Evolutionary conservation across 1,140 invertebrate genomes (phyloP).

Genomic region (Babylonia areolata): DNA sequence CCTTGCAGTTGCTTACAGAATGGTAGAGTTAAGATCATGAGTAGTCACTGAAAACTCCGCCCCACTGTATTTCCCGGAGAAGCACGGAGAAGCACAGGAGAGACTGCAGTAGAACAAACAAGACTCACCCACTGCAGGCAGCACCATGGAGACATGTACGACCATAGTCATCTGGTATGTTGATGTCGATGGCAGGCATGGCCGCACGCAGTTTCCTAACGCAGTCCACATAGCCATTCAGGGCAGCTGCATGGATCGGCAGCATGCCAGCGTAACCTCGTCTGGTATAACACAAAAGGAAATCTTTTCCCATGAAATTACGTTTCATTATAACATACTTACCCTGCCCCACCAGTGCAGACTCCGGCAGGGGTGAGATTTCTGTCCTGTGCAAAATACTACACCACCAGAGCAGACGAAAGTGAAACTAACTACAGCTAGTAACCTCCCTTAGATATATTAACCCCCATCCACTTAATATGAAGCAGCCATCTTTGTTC

Average conservation of each 20-base stretch:
- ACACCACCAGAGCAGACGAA: no score
- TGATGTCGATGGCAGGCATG: constrained; percentile 76
- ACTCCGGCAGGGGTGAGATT: no score
- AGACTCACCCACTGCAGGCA: constrained; percentile 79
- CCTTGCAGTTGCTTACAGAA: not conserved
- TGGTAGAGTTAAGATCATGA: not conserved
- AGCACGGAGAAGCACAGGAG: not conserved
- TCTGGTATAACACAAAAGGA: constrained; percentile 60
- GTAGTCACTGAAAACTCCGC: not conserved
- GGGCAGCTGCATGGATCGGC: constrained; percentile 81
- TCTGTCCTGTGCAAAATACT: no score
- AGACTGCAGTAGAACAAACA: not conserved
- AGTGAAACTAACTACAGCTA: no score
- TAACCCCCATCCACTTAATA: no score
- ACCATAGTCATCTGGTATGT: constrained; percentile 78
- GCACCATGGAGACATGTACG: constrained; percentile 80
- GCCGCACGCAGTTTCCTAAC: constrained; percentile 77
- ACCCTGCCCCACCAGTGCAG: no score
- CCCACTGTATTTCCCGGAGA: not conserved
- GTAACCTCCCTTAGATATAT: no score
- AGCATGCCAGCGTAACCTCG: constrained; percentile 77
- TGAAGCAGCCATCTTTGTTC: no score
- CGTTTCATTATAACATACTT: no score
- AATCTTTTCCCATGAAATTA: no score
- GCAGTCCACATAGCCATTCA: constrained; percentile 80